Base-by-base conservation (phyloP, 2,113 vertebrate genomes). In the Herpetotheres cachinnans region DNA sequence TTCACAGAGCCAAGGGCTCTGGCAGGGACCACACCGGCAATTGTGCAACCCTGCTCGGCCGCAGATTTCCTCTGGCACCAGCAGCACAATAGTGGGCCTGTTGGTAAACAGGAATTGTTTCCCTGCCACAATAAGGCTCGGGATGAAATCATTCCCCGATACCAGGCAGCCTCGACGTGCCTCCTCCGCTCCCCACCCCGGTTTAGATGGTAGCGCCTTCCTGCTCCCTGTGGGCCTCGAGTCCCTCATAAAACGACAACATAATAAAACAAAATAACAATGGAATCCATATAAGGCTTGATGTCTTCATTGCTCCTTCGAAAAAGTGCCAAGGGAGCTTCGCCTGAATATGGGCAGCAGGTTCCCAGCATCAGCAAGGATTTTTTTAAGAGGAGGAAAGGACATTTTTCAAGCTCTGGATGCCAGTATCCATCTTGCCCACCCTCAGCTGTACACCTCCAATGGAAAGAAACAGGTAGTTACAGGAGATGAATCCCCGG, bases 181-280 rank as follows among this genome's bases (percentile, higher is more conserved):
- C 54, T 95, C 44, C 66, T 67, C 36, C 0, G 4, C 78, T 94
- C 78, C 56, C 88, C 62, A 52, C 82, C 79, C 94, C 27, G 11
- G 36, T 26, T 90, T 25, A 87, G 81, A 46, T 90, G 87, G 84
- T 74, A 93, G 90, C 1, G 10, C 71, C 55, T 92, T 92, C 91
- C 89, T 70, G 58, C 67, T 97, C 82, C 86, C 91, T 3, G 2
- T 26, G 63, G 86, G 82, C 79, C 59, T 61, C 5, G 10, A 56
- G 59, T 49, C 18, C 38, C 89, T 93, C 49, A 22, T 73, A 93
- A 93, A 95, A 90, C 0, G 3, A 50, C 79, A 90, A 42, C 65
- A 91, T 73, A 93, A 93, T 87, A 95, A 95, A 94, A 63, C 67
- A 96, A 90, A 92, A 92, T 78, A 92, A 94, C 79, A 66, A 81